Evolutionary conservation across 1,140 invertebrate genomes (phyloP).

Genomic region (Brachionus asplanchnoidis): DNA sequence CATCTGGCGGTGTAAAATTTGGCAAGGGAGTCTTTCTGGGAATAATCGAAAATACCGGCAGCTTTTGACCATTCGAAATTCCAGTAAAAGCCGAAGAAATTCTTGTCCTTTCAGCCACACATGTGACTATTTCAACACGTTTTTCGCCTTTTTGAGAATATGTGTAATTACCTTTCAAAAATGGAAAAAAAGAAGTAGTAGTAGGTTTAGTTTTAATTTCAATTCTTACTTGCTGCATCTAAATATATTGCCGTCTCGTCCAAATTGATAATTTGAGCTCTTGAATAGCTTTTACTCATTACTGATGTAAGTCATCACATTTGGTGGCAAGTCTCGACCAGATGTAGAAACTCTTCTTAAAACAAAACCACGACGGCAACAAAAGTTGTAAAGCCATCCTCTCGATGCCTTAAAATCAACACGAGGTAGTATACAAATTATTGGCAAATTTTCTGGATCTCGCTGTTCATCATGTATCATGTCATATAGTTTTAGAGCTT

Average conservation of each 20-base stretch:
- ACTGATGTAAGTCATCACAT: too few species aligned
- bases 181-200: not conserved
- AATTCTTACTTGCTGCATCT: not conserved
- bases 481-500: too few species aligned
- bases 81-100: not conserved
- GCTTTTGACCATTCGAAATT: not conserved
- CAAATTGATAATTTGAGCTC: not conserved
- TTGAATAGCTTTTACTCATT: too few species aligned
- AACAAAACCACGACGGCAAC: too few species aligned
- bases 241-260: not conserved
- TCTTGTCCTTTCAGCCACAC: not conserved
- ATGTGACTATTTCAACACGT: not conserved
- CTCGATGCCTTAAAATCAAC: too few species aligned
- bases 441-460: too few species aligned
- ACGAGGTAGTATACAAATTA: too few species aligned
- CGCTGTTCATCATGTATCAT: too few species aligned
- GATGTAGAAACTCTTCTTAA: too few species aligned
- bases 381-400: too few species aligned
- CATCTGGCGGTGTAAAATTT: not conserved
- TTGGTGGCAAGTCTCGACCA: too few species aligned
- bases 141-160: not conserved
- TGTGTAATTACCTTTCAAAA: not conserved
- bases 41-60: not conserved
- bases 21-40: not conserved
- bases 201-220: not conserved